These are phyloP conservation scores for Drosophila fulvimacula DNA, from an alignment of 2,888 invertebrate genomes.

Conservation along the genomic window DNA sequence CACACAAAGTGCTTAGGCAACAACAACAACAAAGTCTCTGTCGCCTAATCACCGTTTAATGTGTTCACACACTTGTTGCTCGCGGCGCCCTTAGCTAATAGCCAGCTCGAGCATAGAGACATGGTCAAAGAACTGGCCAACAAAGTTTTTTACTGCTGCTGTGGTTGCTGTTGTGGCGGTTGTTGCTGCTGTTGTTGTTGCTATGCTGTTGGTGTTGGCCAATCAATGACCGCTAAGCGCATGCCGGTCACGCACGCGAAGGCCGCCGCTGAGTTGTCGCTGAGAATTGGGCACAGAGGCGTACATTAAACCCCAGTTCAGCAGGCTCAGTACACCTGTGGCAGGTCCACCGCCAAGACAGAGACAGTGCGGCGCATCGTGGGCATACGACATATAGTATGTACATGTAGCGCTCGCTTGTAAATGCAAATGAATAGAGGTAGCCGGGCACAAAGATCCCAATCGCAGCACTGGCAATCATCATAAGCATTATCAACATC, in stretches of 20 bases:
- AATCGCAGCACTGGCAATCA: constrained; percentile 64
- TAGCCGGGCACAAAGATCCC: constrained; percentile 47
- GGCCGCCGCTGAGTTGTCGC: constrained; percentile 70
- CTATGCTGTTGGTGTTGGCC: constrained; percentile 42
- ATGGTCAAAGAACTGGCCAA: constrained; percentile 63
- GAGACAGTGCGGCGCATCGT: constrained; percentile 38
- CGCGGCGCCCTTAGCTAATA: constrained; percentile 69
- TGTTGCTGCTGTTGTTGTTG: constrained; percentile 16
- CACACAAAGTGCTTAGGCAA: constrained; percentile 29
- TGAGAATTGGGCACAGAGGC: constrained; percentile 69
- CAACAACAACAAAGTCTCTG: constrained; percentile 5
- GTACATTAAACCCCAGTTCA: constrained; percentile 59
- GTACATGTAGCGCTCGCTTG: constrained; percentile 29
- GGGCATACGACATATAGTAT: constrained; percentile 3
- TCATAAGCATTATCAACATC: constrained; percentile 62
- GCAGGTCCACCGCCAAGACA: neutral
- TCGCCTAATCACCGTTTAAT: constrained; percentile 73
- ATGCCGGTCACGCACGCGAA: constrained; percentile 82
- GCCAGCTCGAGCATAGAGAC: constrained; percentile 44
- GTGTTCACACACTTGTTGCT: constrained; percentile 79
- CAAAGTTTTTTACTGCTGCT: constrained; percentile 23
- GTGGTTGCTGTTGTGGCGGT: constrained; percentile 4
- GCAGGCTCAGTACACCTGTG: constrained; percentile 5
- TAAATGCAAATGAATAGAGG: constrained; percentile 56
- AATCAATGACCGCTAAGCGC: constrained; percentile 78